phyloP scores from a whole-genome alignment of 2,888 invertebrate species.

The Drosophila stalkeri region DNA sequence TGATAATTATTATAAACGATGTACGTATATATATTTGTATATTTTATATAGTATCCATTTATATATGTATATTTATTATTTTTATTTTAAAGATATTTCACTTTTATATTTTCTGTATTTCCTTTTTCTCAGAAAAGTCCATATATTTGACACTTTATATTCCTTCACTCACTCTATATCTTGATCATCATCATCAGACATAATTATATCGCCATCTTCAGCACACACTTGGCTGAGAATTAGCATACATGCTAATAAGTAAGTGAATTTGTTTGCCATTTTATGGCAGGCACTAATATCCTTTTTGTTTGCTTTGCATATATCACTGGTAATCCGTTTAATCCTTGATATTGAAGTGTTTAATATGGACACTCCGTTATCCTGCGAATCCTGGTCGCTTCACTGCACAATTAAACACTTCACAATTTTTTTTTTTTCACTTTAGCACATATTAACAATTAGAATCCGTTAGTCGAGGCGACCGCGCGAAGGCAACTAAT shows the following conservation, averaged over 20 bases:
- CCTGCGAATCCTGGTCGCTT: conserved; percentile 24
- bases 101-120: neutral
- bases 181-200: conserved; percentile 62
- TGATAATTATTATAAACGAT: neutral
- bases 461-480: conserved; percentile 17
- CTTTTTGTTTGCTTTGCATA: conserved; percentile 14
- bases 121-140: too few relatives aligned
- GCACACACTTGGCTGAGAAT: conserved; percentile 37
- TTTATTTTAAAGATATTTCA: neutral
- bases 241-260: conserved; percentile 45
- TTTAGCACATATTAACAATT: conserved; percentile 35
- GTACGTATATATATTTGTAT: neutral
- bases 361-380: conserved; percentile 6
- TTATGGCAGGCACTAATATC: conserved; percentile 18
- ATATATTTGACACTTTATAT: neutral
- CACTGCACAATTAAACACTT: conserved; percentile 20
- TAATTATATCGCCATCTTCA: conserved; percentile 68
- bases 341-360: conserved; percentile 22
- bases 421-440: conserved; percentile 21
- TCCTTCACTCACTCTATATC: conserved; percentile 61
- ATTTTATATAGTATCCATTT: neutral
- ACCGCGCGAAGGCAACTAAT: conserved; percentile 61
- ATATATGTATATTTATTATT: too few relatives aligned
- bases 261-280: conserved; percentile 53
- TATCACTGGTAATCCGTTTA: conserved; percentile 50